Percentiles rank a stretch among this genome's conserved stretches.
Conservation (phyloP, 2,797 vertebrate species). For the Acipenser oxyrinchus region DNA sequence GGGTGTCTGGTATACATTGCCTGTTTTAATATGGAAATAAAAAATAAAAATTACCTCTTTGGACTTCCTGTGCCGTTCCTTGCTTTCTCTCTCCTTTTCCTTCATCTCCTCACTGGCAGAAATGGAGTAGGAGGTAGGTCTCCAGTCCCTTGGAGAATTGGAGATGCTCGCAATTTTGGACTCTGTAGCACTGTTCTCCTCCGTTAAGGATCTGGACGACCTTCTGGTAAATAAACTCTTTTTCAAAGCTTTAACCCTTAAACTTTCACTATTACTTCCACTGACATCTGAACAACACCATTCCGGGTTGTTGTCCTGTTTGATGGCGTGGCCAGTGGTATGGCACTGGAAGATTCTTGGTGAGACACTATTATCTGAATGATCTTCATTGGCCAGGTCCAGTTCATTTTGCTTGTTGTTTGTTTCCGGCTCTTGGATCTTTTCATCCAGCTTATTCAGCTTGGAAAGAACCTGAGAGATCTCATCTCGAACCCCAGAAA, state of each 20-base stretch:
- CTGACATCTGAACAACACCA: constrained; percentile 76
- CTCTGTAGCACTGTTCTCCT: constrained; percentile 75
- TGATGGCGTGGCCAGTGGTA: constrained; percentile 63
- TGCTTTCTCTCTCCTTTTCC: constrained; percentile 62
- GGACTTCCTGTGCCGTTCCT: constrained; percentile 69
- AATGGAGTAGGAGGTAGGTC: constrained; percentile 69
- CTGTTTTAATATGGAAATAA: background rate
- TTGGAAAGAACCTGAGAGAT: constrained; percentile 88
- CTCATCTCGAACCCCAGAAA: constrained; percentile 82
- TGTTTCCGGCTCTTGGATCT: constrained; percentile 77
- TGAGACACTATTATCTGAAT: constrained; percentile 55
- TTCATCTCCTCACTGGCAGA: constrained; percentile 62
- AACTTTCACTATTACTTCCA: constrained; percentile 66
- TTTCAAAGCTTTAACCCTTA: constrained; percentile 79
- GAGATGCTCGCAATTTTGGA: constrained; percentile 79
- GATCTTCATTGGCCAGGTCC: constrained; percentile 47
- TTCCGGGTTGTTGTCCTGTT: constrained; percentile 59
- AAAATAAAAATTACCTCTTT: constrained; percentile 68
- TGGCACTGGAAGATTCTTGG: constrained; percentile 67
- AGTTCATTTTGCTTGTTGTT: constrained; percentile 55
- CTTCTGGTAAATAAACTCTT: constrained; percentile 76
- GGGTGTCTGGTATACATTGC: too few relatives aligned
- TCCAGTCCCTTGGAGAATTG: constrained; percentile 79
- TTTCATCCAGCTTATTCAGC: constrained; percentile 80
- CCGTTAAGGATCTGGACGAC: constrained; percentile 76